These are phyloP conservation scores for Lucinisca nassula DNA, from an alignment of 2,888 invertebrate genomes.

Conservation along the genomic window DNA sequence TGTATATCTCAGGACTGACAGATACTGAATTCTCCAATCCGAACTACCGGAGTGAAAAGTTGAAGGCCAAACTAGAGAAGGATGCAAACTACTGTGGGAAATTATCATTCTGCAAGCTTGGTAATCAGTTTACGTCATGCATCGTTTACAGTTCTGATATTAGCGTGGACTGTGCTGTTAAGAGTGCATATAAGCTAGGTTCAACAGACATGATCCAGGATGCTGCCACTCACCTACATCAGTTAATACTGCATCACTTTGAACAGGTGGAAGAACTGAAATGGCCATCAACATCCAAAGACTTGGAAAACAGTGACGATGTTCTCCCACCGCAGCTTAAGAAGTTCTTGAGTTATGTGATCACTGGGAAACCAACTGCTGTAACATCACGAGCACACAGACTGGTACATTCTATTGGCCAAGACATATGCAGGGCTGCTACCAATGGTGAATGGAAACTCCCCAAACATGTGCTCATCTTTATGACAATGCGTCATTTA, in stretches of 20 bases:
- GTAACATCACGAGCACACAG: background rate
- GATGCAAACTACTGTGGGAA: background rate
- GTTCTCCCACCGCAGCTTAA: background rate
- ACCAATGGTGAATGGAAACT: background rate
- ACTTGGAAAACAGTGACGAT: background rate
- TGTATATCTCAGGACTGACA: background rate
- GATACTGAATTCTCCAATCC: conserved; percentile 14
- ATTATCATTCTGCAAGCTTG: background rate
- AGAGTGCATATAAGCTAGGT: background rate
- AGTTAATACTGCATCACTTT: background rate
- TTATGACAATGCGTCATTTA: conserved; percentile 55
- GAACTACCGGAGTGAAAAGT: conserved; percentile 4
- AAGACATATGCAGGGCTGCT: conserved; percentile 37
- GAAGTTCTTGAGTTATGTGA: background rate
- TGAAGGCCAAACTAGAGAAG: conserved; percentile 22
- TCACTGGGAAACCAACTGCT: background rate
- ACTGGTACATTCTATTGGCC: background rate
- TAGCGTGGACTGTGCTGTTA: background rate
- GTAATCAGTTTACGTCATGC: background rate
- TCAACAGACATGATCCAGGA: background rate
- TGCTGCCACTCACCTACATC: background rate
- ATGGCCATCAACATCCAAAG: background rate
- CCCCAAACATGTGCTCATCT: conserved; percentile 8
- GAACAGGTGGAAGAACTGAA: background rate
- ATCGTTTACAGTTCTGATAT: conserved; percentile 4